Base-by-base conservation (phyloP, 1,140 invertebrate species). In the Akabosia matsudoensis region DNA sequence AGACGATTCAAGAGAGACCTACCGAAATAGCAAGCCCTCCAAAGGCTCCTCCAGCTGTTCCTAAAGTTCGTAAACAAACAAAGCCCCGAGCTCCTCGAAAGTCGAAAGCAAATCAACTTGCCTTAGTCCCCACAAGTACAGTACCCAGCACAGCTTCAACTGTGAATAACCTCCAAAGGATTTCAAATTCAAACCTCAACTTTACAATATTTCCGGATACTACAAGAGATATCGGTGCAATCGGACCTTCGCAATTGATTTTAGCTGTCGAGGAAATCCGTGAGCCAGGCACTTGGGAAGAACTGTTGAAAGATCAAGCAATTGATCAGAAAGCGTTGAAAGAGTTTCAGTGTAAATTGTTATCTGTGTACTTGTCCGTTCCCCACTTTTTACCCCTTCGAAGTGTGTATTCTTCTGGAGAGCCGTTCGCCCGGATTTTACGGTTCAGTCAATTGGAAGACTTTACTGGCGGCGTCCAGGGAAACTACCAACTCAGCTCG, bases 61-160 rank as follows among this genome's bases (percentile, higher is more conserved):
- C 45, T n/a, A 51, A n/a, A 51, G 10, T 51, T n/a, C 45, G 45
- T n/a, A 13, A n/a, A 51, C n/a, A 51, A 13, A n/a, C 14, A 24
- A 61, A 61, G 3, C 26, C 14, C 7, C 7, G n/a, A 61, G 7
- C 16, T 7, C 14, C 16, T n/a, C 4, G 3, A 30, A 7, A 67
- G 61, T 67, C 24, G 61, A 10, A 67, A 67, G 28, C 61, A 67
- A 22, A 67, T n/a, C n/a, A n/a, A n/a, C n/a, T n/a, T n/a, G n/a
- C n/a, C n/a, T n/a, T n/a, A n/a, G n/a, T n/a, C n/a, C 7, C 10
- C 54, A 61, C 54, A 14, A 10, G 14, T 24, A 61, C 54, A n/a
- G n/a, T 14, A 22, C 54, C 54, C 10, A 61, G 26, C 54, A n/a
- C n/a, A n/a, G n/a, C n/a, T n/a, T n/a, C n/a, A 61, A 24, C 54